Evolutionary conservation across 2,888 invertebrate genomes (phyloP), one percentile per base, ranked within the genome.

Genomic region (Leucophenga montana): DNA sequence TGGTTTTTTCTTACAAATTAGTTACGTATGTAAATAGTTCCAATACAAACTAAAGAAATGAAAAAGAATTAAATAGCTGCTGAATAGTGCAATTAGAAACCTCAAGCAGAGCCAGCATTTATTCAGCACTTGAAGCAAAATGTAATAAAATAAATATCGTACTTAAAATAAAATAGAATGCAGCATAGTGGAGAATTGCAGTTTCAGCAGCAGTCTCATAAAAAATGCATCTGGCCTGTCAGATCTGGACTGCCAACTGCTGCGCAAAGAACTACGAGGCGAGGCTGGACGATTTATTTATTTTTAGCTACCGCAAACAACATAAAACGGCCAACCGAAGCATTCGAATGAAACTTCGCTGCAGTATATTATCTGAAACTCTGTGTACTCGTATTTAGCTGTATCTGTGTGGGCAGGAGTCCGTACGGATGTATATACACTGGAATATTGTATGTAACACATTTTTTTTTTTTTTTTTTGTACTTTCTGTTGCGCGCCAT

Each of bases 301-400:
- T 75, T 75, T 77, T 77, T 74, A 77, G 78, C 73, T 77, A 74
- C 77, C 70, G 75, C 67, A 69, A 67, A 66, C 70, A 69, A 44
- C 14, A 39, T 3, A 0, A 54, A 33, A 66, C 20, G 39, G 39
- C 50, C 44, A 27, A 44, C 14, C 22, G 56, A 31, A 50, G 20
- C 22, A 44, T 39, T 13, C 3, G 20, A n/a, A 56, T 13, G 48
- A 13, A 44, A 8, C 57, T 48, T 13, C 16, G 14, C 18, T 18
- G 39, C 44, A 39, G 59, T 22, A 66, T 20, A n/a, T 53, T 57
- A 44, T 22, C 65, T 48, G 53, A n/a, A n/a, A n/a, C n/a, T n/a
- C n/a, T n/a, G n/a, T n/a, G n/a, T n/a, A n/a, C n/a, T n/a, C n/a
- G n/a, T n/a, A n/a, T n/a, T n/a, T n/a, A n/a, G n/a, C n/a, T 14